Evolutionary conservation across 2,888 invertebrate genomes (phyloP).

Genomic region (Drosophila differens): DNA sequence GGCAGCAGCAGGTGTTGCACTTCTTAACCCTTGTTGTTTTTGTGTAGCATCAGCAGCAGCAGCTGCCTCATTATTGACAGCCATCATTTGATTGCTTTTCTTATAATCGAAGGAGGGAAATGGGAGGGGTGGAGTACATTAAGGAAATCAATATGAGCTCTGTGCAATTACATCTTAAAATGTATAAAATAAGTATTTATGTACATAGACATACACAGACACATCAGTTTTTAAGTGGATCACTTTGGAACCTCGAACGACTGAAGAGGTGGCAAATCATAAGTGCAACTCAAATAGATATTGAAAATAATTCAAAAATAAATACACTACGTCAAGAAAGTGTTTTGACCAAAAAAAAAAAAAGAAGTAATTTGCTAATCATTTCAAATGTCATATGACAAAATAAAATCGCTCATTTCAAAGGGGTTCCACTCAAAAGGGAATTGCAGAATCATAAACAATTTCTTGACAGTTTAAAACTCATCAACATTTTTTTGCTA

Average conservation of each 20-base stretch:
- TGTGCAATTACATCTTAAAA: background rate
- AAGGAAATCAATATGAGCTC: background rate
- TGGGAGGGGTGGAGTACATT: background rate
- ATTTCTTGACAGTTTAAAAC: background rate
- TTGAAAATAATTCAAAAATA: background rate
- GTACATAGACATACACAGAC: background rate
- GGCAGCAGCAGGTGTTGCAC: conserved; percentile 45
- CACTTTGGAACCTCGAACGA: background rate
- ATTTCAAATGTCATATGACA: background rate
- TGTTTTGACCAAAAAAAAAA: background rate
- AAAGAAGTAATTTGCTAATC: background rate
- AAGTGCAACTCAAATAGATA: background rate
- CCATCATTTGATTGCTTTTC: conserved; percentile 10
- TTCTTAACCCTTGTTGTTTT: conserved; percentile 1
- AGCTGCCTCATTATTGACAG: conserved; percentile 23
- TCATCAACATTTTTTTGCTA: background rate
- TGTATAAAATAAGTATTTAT: background rate
- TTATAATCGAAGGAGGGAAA: background rate
- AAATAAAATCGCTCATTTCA: background rate
- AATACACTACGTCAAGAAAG: background rate
- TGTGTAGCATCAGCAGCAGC: conserved; percentile 13
- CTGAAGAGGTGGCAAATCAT: too few relatives aligned
- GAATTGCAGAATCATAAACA: background rate
- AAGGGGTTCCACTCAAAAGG: background rate
- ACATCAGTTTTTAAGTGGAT: background rate